Evolutionary conservation across 2,888 invertebrate genomes (phyloP).

Genomic region (Andrena flavipes): DNA sequence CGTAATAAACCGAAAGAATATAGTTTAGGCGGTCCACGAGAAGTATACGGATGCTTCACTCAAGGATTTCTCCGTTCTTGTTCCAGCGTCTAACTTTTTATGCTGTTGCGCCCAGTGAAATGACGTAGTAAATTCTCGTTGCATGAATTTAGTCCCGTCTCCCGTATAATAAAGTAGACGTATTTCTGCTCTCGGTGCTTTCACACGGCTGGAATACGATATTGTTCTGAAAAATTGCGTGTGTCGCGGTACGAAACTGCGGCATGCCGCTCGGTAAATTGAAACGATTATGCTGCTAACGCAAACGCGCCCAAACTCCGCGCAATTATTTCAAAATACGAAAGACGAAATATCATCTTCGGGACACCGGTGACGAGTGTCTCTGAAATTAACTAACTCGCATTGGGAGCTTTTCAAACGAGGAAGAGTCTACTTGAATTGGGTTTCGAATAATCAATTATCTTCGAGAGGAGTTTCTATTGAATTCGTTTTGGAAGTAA

Average conservation of each 20-base stretch:
- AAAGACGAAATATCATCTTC: background rate
- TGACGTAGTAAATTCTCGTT: conserved; percentile 69
- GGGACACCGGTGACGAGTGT: background rate
- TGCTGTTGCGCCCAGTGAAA: conserved; percentile 52
- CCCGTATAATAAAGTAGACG: conserved; percentile 65
- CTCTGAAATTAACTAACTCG: background rate
- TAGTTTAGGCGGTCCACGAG: conserved; percentile 3
- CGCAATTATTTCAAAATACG: conserved; percentile 5
- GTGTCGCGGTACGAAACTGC: background rate
- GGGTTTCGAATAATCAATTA: background rate
- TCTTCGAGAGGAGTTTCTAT: background rate
- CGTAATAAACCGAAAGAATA: conserved; percentile 3
- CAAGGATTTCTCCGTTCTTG: conserved; percentile 51
- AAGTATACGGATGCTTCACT: conserved; percentile 19
- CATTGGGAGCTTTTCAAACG: background rate
- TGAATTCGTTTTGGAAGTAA: background rate
- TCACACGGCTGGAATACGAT: conserved; percentile 42
- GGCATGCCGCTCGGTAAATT: conserved; percentile 14
- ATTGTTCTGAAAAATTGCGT: conserved; percentile 25
- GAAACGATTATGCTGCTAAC: conserved; percentile 16
- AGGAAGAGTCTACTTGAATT: background rate
- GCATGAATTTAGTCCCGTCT: conserved; percentile 63
- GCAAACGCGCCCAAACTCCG: background rate
- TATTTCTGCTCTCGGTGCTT: conserved; percentile 46
- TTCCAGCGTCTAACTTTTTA: conserved; percentile 63